These are phyloP conservation scores for Hippopotamus amphibius DNA, from an alignment of 2,113 vertebrate species.

Conservation along the genomic window DNA sequence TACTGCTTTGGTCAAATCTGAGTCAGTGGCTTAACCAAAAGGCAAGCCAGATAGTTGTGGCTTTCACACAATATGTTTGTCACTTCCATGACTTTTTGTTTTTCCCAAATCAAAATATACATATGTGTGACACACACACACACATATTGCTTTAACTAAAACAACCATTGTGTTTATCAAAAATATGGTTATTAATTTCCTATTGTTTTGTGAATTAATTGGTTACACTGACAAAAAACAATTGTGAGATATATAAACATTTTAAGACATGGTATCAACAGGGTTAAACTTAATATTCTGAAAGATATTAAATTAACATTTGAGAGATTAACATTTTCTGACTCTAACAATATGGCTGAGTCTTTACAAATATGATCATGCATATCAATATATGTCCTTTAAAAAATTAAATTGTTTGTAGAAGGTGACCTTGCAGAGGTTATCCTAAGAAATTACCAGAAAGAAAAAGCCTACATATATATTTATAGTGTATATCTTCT, in stretches of 20 bases:
- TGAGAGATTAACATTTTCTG: neutral
- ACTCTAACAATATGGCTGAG: neutral
- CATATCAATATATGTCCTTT: neutral
- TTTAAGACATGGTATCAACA: neutral
- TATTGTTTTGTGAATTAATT: neutral
- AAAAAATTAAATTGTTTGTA: constrained; percentile 15
- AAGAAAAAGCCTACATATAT: neutral
- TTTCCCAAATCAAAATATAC: neutral
- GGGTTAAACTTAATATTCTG: neutral
- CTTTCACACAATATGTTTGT: neutral
- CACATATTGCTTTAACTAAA: neutral
- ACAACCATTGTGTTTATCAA: neutral
- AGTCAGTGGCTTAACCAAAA: neutral
- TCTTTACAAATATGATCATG: neutral
- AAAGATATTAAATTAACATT: neutral
- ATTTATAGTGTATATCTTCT: neutral
- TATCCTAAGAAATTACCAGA: neutral
- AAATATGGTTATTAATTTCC: neutral
- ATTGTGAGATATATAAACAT: neutral
- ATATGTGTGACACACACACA: neutral
- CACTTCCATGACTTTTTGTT: neutral
- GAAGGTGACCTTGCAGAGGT: neutral
- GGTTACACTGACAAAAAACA: neutral
- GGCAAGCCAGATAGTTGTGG: neutral
- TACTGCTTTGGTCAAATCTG: neutral